These are phyloP conservation scores for Drosophila merina DNA, from an alignment of 2,888 invertebrate genomes.

Conservation along the genomic window DNA sequence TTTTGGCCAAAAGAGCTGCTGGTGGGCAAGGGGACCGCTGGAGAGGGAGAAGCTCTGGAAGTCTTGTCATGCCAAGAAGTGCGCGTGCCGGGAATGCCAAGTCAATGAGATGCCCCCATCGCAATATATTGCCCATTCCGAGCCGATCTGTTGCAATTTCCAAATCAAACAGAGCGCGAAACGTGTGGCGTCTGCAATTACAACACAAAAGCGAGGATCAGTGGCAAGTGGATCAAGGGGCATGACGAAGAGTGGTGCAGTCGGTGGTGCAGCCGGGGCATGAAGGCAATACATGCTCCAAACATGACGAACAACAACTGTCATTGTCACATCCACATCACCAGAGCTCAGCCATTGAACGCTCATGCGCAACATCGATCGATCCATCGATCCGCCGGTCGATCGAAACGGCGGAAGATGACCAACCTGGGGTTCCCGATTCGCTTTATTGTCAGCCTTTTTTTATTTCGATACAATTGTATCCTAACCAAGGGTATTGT, in stretches of 20 bases:
- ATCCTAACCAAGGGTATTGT: conserved; percentile 6
- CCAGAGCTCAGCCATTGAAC: conserved; percentile 42
- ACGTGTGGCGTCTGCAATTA: conserved; percentile 79
- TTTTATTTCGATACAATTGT: conserved; percentile 15
- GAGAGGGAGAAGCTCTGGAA: conserved; percentile 55
- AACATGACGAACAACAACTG: conserved; percentile 81
- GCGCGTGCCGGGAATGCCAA: conserved; percentile 80
- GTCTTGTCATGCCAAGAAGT: conserved; percentile 81
- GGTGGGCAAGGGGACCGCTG: background rate
- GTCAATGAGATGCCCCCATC: conserved; percentile 53
- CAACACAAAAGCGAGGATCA: conserved; percentile 62
- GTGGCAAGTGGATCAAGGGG: conserved; percentile 9
- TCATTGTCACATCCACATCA: conserved; percentile 77
- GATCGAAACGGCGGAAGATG: conserved; percentile 27
- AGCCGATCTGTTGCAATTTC: conserved; percentile 76
- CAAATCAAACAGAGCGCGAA: conserved; percentile 78
- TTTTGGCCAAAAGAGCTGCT: conserved; percentile 1
- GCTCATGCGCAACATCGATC: conserved; percentile 27
- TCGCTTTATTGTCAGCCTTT: conserved; percentile 17
- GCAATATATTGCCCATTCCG: conserved; percentile 65
- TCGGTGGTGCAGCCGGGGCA: background rate
- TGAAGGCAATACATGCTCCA: conserved; percentile 59
- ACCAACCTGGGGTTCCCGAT: conserved; percentile 40
- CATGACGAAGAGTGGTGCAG: conserved; percentile 7
- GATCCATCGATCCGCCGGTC: conserved; percentile 21